These are phyloP conservation scores for Scolopax rusticola DNA, from an alignment of 2,797 vertebrate species.

Conservation along the genomic window DNA sequence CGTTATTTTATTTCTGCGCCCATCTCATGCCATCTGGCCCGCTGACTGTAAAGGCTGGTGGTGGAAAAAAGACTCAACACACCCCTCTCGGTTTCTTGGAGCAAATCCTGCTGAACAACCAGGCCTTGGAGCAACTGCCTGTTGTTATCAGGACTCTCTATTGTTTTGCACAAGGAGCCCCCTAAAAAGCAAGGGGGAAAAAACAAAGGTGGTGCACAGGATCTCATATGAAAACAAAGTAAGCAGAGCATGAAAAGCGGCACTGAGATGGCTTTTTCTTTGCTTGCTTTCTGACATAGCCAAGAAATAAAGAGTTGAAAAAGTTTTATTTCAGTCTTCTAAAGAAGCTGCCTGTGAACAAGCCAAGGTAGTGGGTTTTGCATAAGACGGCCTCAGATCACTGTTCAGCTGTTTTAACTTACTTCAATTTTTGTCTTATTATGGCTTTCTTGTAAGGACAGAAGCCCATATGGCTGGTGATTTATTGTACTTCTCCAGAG, in stretches of 20 bases:
- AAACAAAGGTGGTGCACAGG: constrained; percentile 60
- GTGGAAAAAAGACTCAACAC: constrained; percentile 47
- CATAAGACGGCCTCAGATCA: not conserved
- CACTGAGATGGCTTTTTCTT: constrained; percentile 61
- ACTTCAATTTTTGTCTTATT: constrained; percentile 9
- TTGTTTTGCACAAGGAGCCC: constrained; percentile 69
- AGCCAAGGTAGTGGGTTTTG: constrained; percentile 46
- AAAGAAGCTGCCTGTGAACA: constrained; percentile 49
- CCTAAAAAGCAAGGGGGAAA: constrained; percentile 14
- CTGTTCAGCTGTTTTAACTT: constrained; percentile 23
- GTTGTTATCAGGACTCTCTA: constrained; percentile 56
- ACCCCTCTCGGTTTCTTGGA: constrained; percentile 75
- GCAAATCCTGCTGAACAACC: constrained; percentile 74
- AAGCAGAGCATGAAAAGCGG: constrained; percentile 48
- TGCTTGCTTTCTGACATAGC: constrained; percentile 48
- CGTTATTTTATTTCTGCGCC: constrained; percentile 14
- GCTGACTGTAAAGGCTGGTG: constrained; percentile 62
- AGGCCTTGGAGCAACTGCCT: constrained; percentile 67
- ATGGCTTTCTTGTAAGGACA: constrained; percentile 16
- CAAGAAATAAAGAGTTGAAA: constrained; percentile 44
- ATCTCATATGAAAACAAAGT: constrained; percentile 59
- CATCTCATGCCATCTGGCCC: constrained; percentile 80
- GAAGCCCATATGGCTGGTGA: constrained; percentile 30
- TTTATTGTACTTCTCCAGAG: constrained; percentile 1
- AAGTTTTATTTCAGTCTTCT: constrained; percentile 43